Base-by-base conservation (phyloP, 2,113 vertebrate species). In the Tenrec ecaudatus region DNA sequence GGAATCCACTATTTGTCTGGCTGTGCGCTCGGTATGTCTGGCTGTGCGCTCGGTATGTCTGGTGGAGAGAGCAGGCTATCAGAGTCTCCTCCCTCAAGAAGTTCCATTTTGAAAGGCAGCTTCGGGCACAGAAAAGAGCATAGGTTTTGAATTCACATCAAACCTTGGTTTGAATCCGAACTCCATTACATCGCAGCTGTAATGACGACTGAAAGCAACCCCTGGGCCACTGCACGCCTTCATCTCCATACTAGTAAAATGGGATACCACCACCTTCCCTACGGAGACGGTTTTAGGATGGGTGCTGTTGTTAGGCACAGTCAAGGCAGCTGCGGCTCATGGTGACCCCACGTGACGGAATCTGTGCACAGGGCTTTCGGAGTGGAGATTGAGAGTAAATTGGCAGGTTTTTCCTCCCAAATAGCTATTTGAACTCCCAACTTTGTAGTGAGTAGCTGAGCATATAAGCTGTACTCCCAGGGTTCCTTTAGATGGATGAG, bases 121-220 rank as follows among this genome's bases (percentile, higher is more conserved):
- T 88, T 58, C 75, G 43, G 64, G 58, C 22, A 66, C 29, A 84
- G 66, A 92, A 66, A 92, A 85, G 23, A 85, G 2, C 40, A 69
- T 29, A 60, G 36, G 25, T 75, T 86, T 78, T 78, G 12, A 82
- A 84, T 57, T 40, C 75, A 93, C 16, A 33, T 19, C 82, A 84
- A 23, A 76, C 36, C 38, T 81, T 75, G 33, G 82, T 84, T 93
- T 95, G 87, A 90, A 91, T 90, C n/a, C 43, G 57, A 80, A 76
- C 36, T 62, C 17, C 19, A 64, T 23, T 11, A 75, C 78, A 71
- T 71, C 47, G 29, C 75, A 40, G 9, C 14, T 87, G 16, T 77
- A 60, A n/a, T n/a, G n/a, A n/a, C 22, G 11, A 83, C 27, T 82
- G 81, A 82, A 20, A 83, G 17, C 14, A 73, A 40, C 66, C 47